Base-by-base conservation (phyloP, 2,888 invertebrate genomes). In the Eustalomyia histrio region DNA sequence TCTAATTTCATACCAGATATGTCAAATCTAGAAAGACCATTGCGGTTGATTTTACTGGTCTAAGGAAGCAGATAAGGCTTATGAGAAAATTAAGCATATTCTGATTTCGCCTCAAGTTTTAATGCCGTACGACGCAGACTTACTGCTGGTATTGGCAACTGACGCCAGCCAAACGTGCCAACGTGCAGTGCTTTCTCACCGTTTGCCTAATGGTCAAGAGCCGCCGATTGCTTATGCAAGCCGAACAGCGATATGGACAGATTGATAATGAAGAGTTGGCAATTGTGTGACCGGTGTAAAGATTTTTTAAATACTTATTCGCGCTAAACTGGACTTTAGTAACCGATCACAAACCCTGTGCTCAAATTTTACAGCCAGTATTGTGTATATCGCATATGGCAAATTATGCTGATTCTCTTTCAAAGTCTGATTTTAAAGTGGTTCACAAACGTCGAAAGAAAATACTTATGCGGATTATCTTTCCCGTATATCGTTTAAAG, bases 281-380 rank as follows among this genome's bases (percentile, higher is more conserved):
- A 6, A 33, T 33, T 6, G 33, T 33, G 33, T 33, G 8, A 8
- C 5, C 33, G 33, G 33, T 33, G 5, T 8, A 33, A 33, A 33
- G 8, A 14, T 76, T 76, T 43, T 65, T 64, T 52, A 47, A 73
- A 29, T 80, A 80, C 24, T 24, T 81, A 29, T 78, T 72, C 24
- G 81, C 55, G 6, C 50, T 76, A 6, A 75, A 76, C 18, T 83
- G 53, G 39, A 76, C 63, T 2, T 35, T 81, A 9, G 69, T 82
- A 2, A 80, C 83, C 0, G 81, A 83, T 52, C 71, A 83, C 55
- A 79, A 83, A 16, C 76, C 83, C 1, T 14, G 75, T 10, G 35
- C 61, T 12, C 73, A 80, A 58, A 80, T 82, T 16, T n/a, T 82
- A 10, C 73, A 80, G 21, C 80, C 80, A 1, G 61, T 58, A 12